A percentile compares a stretch with the other conserved stretches of the same genome.
Evolutionary conservation across 2,797 vertebrate species (phyloP).

Genomic region (Cyprinella venusta): DNA sequence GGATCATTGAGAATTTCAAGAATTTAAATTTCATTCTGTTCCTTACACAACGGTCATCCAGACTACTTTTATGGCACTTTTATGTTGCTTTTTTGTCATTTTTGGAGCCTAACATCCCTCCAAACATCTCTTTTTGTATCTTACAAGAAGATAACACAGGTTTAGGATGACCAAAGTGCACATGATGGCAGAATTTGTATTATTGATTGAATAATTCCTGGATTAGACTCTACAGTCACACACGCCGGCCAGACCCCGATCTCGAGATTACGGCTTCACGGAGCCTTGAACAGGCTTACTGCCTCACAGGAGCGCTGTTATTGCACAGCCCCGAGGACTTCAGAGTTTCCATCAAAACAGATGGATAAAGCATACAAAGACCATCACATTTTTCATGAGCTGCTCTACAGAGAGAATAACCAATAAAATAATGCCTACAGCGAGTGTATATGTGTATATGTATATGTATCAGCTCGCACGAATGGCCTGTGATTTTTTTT

Average conservation of each 20-base stretch:
- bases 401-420: slow-evolving; percentile 38
- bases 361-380: slow-evolving; percentile 46
- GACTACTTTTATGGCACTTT: no score
- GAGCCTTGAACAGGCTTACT: slow-evolving; percentile 50
- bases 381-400: slow-evolving; percentile 49
- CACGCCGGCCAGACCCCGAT: neutral
- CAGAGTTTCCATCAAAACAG: slow-evolving; percentile 53
- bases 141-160: no score
- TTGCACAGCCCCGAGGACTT: slow-evolving; percentile 51
- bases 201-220: neutral
- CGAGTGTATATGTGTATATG: no score
- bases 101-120: no score
- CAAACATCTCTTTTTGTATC: no score
- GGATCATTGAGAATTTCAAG: no score
- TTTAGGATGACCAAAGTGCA: neutral
- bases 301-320: slow-evolving; percentile 45
- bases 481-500: neutral
- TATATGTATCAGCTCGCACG: slow-evolving; percentile 8
- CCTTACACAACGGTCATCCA: no score
- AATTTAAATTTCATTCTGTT: no score
- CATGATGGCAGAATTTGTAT: neutral
- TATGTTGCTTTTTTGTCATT: no score
- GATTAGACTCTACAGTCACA: neutral
- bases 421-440: slow-evolving; percentile 55
- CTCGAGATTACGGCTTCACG: slow-evolving; percentile 54